Base-by-base conservation (phyloP, 2,797 vertebrate species). In the Sebastes ruberrimus region DNA sequence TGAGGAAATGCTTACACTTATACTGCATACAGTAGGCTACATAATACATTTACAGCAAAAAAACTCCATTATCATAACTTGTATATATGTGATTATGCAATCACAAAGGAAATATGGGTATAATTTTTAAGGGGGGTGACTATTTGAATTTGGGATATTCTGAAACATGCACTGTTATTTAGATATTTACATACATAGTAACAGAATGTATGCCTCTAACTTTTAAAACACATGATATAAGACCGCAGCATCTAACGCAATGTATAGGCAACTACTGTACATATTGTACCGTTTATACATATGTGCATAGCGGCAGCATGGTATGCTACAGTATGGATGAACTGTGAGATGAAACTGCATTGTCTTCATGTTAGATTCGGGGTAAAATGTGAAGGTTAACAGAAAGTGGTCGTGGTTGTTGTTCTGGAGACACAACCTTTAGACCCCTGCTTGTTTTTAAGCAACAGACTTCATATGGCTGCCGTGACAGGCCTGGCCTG, bases 391-490 rank as follows among this genome's bases (percentile, higher is more conserved):
- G 71, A 74, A 83, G 82, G 83, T 86, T 81, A 28, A 6, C 63
- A 67, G 70, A 79, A 60, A 71, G 56, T 67, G 66, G 67, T 85
- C 84, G 59, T 55, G 78, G 69, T 80, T 52, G 23, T 82, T 83
- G 78, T 84, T 81, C 35, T 59, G 49, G 71, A 85, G 86, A 80
- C 71, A n/a, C 75, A 80, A 88, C 86, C 87, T 81, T 84, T 61
- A 76, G 82, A 81, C 76, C 78, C 70, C 46, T 7, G 56, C 82
- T 90, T 88, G 88, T 91, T 92, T 86, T 89, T 23, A 66, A 76
- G 82, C 83, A 81, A 76, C 87, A 87, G 87, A 49, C 86, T 76
- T 92, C 82, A 81, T 85, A 83, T 87, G 87, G 89, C 83, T 78
- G 85, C 75, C 80, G 74, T 82, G 89, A 92, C 86, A 72, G 83